A percentile compares a stretch with the other conserved stretches of the same genome.
phyloP scores from a whole-genome alignment of 2,888 invertebrate genomes.

The Parasteatoda lunata region DNA sequence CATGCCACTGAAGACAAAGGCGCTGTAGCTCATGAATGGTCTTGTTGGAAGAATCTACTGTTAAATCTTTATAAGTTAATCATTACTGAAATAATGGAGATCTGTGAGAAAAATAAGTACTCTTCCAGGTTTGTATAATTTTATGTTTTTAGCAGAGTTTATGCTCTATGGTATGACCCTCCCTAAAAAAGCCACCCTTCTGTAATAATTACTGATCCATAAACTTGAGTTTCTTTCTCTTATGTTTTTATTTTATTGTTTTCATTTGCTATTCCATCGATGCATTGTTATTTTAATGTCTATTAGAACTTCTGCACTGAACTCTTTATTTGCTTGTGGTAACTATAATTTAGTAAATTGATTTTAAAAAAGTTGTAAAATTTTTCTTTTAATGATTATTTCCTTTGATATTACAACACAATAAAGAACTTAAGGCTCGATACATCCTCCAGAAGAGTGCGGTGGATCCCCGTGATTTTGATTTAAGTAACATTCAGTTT shows the following conservation, averaged over 20 bases:
- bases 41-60: constrained; percentile 50
- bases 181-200: background rate
- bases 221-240: background rate
- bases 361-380: too few relatives aligned
- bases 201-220: background rate
- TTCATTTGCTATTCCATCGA: background rate
- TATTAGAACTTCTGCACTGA: background rate
- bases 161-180: background rate
- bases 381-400: too few relatives aligned
- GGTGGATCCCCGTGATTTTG: too few relatives aligned
- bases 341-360: too few relatives aligned
- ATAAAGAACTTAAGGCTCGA: too few relatives aligned
- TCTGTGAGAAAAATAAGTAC: constrained; percentile 69
- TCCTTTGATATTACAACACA: too few relatives aligned
- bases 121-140: constrained; percentile 42
- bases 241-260: background rate
- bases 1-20: constrained; percentile 71
- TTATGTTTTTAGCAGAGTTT: background rate
- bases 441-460: too few relatives aligned
- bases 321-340: background rate
- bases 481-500: too few relatives aligned
- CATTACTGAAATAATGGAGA: constrained; percentile 78
- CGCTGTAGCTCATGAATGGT: constrained; percentile 51
- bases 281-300: background rate
- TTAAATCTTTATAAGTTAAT: constrained; percentile 72